Percentiles rank a stretch among this genome's conserved stretches.
These are phyloP conservation scores for Scaptomyza caliginosa DNA, from an alignment of 2,888 invertebrate species.

Conservation along the genomic window DNA sequence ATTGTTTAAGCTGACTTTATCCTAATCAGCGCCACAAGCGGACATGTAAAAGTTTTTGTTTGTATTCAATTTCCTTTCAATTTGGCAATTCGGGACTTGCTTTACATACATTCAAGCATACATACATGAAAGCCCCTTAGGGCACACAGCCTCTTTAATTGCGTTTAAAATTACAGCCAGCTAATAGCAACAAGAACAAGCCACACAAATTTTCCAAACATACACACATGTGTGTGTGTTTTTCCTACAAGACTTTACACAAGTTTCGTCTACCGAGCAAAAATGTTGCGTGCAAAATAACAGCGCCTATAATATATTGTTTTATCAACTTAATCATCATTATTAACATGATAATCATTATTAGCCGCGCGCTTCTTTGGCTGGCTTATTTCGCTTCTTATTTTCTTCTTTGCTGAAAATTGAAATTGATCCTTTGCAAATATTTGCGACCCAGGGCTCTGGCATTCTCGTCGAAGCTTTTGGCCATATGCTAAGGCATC, in stretches of 20 bases:
- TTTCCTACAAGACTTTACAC: slow-evolving; percentile 1
- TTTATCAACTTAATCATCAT: slow-evolving; percentile 1
- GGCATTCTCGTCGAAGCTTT: slow-evolving; percentile 1
- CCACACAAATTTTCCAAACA: background rate
- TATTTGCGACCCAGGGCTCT: slow-evolving; percentile 52
- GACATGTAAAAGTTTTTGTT: slow-evolving; percentile 26
- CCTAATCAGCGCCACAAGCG: slow-evolving; percentile 28
- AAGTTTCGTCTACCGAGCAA: slow-evolving; percentile 19
- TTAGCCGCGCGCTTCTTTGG: slow-evolving; percentile 12
- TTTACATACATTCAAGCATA: background rate
- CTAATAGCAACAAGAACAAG: background rate
- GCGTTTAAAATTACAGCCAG: slow-evolving; percentile 52
- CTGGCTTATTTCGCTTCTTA: slow-evolving; percentile 8
- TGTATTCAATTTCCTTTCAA: slow-evolving; percentile 44
- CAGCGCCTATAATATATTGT: slow-evolving; percentile 9
- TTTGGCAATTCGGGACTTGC: slow-evolving; percentile 20
- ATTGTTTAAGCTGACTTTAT: slow-evolving; percentile 10
- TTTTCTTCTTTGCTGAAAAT: slow-evolving; percentile 47
- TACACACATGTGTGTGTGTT: background rate
- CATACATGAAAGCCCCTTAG: background rate
- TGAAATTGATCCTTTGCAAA: slow-evolving; percentile 68
- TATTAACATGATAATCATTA: slow-evolving; percentile 1
- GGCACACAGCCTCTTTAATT: slow-evolving; percentile 47
- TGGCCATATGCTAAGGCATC: slow-evolving; percentile 40
- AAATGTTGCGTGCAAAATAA: slow-evolving; percentile 33